Percentiles rank a stretch among this genome's conserved stretches.
These are phyloP conservation scores for Chrysemys picta DNA, from an alignment of 2,113 vertebrate species.

Conservation along the genomic window DNA sequence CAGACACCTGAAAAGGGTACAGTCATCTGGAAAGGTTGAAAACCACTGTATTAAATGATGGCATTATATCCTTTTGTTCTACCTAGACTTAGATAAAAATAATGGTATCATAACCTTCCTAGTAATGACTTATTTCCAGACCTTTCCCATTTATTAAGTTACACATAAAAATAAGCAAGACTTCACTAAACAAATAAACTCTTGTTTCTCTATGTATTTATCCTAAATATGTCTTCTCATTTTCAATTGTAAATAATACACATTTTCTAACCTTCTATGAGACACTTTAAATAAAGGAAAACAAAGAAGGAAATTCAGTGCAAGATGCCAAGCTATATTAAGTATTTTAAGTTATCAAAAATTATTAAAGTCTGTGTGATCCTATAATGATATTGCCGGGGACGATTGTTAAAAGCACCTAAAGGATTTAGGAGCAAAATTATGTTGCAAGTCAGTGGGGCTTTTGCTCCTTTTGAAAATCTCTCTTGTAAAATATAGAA, in stretches of 20 bases:
- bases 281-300: neutral
- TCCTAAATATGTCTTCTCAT: neutral
- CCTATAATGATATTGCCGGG: neutral
- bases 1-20: too few species aligned
- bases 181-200: too few species aligned
- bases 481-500: neutral
- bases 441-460: accelerated
- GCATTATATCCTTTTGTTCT: neutral
- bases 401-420: neutral
- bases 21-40: too few species aligned
- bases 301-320: neutral
- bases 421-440: accelerated
- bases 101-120: neutral
- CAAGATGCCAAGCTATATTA: neutral
- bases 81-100: neutral
- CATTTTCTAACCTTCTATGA: neutral
- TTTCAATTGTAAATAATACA: neutral
- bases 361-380: neutral
- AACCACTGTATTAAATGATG: neutral
- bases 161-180: neutral
- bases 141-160: neutral
- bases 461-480: neutral
- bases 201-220: neutral
- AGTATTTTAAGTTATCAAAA: neutral
- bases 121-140: neutral